Evolutionary conservation across 2,888 invertebrate genomes (phyloP).

Genomic region (Masnerella sp.): DNA sequence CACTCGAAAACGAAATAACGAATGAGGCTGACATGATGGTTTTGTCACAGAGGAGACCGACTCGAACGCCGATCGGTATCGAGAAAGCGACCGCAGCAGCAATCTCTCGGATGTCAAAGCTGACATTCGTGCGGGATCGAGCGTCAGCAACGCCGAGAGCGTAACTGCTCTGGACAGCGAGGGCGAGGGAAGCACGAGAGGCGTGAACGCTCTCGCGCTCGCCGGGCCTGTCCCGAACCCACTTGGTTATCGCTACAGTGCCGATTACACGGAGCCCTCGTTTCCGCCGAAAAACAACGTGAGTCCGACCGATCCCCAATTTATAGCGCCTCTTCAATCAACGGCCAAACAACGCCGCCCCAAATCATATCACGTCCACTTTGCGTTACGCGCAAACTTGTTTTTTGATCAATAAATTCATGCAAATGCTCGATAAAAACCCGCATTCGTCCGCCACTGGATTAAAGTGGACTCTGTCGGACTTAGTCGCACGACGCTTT

Average conservation of each 20-base stretch:
- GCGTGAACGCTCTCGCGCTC: conserved; percentile 80
- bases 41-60: conserved; percentile 76
- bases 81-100: conserved; percentile 92
- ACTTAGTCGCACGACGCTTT: too few relatives aligned
- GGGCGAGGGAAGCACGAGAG: conserved; percentile 80
- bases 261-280: conserved; percentile 88
- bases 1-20: conserved; percentile 26
- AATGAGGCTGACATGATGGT: conserved; percentile 30
- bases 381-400: conserved; percentile 1
- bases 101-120: conserved; percentile 95
- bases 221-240: conserved; percentile 88
- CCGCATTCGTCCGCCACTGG: too few relatives aligned
- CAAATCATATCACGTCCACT: conserved; percentile 32
- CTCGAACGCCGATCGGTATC: conserved; percentile 76
- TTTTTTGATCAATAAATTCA: conserved; percentile 19
- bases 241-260: conserved; percentile 85
- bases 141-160: conserved; percentile 86
- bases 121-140: conserved; percentile 90
- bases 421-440: too few relatives aligned
- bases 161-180: conserved; percentile 79
- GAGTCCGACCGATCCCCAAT: conserved; percentile 73
- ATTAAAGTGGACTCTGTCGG: too few relatives aligned
- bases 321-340: conserved; percentile 43
- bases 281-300: conserved; percentile 86
- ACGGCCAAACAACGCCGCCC: conserved; percentile 9